Evolutionary conservation across 2,113 vertebrate species (phyloP), one percentile per base, ranked within the genome.

Genomic region (Atlantisia rogersi): DNA sequence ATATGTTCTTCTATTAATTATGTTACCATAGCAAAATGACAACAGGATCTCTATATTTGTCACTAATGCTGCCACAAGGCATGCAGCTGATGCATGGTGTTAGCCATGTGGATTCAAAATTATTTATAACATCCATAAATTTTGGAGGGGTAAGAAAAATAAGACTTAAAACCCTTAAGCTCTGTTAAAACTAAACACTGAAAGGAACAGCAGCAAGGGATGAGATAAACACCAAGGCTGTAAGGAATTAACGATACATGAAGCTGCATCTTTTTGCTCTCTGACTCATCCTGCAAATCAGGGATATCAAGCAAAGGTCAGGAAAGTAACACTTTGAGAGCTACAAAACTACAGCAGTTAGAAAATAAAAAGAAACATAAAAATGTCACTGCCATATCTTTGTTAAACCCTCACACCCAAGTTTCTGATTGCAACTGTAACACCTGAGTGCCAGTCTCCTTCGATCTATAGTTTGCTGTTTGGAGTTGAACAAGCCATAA

Each of bases 201-300:
- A 78, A 94, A 79, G 35, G 44, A 89, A 52, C 14, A 39, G 64
- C 22, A 76, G 32, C 2, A 11, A 92, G 48, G 24, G 59, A 90
- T 39, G 44, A 94, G 53, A 50, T 60, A 88, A 92, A 91, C 32
- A 50, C 11, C 2, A 8, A 4, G 7, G 39, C 71, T 86, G 31
- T 58, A 68, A 90, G 70, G 84, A 88, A 94, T 82, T 93, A 95
- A 96, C 74, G 60, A 82, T 21, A 91, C 56, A 29, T 77, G 75
- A 94, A 94, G 83, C 68, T 32, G 50, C 35, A 62, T 31, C 82
- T 74, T 84, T 91, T 86, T 89, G 37, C 37, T 82, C 89, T 78
- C 75, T 25, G 22, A 87, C 63, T 65, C 62, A 85, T 69, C 59
- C 69, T 71, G 19, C 58, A 97, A 92, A 88, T 82, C 65, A 88